phyloP scores from a whole-genome alignment of 1,140 invertebrate genomes.

The Apis laboriosa region DNA sequence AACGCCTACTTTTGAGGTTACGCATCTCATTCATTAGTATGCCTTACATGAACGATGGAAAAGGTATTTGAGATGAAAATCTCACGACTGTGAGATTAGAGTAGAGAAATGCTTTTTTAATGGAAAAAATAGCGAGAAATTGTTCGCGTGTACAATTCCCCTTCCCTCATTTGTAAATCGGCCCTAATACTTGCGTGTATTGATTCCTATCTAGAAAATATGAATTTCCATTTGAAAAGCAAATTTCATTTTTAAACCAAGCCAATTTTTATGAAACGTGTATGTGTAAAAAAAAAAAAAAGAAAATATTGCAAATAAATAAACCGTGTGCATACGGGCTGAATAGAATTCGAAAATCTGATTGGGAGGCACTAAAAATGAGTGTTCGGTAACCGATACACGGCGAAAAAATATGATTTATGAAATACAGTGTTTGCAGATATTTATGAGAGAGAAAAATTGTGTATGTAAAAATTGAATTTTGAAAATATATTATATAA shows the following conservation, averaged over 20 bases:
- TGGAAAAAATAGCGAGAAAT: neutral
- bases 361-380: neutral
- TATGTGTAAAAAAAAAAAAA: too few relatives aligned
- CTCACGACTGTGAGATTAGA: neutral
- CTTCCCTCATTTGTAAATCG: neutral
- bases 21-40: neutral
- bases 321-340: neutral
- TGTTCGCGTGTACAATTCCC: too few relatives aligned
- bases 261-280: neutral
- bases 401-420: neutral
- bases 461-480: neutral
- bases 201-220: neutral
- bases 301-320: neutral
- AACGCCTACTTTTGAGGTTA: constrained; percentile 1
- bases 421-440: neutral
- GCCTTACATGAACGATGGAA: neutral
- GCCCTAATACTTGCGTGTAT: neutral
- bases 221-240: neutral
- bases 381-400: neutral
- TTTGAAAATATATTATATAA: too few relatives aligned
- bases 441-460: neutral
- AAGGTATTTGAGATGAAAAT: neutral
- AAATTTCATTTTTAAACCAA: neutral
- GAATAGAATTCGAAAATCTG: neutral
- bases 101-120: neutral